Evolutionary conservation across 2,113 vertebrate species (phyloP), one percentile per base, ranked within the genome.

Genomic region (Gambusia affinis): DNA sequence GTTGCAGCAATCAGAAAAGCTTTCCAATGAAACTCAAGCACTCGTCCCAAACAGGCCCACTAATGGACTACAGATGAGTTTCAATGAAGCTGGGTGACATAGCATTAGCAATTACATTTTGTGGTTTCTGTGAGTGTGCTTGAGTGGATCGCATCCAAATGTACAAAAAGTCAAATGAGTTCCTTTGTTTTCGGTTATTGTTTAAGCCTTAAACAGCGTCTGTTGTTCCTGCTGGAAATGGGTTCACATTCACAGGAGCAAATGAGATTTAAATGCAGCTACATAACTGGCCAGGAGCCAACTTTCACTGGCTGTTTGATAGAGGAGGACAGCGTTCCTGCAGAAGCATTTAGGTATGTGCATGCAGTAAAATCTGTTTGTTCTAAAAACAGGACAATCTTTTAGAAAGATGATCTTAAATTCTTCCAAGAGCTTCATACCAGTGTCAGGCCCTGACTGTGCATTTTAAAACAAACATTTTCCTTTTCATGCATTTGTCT

Each of bases 51-150:
- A 68, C 14, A 42, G 60, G 67, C 62, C 30, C 33, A 64, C 57
- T 84, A 88, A 89, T 87, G 83, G 81, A 86, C 76, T 84, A 83
- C 87, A 89, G 83, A 88, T 87, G 84, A 88, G 79, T 64, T 84
- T 78, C 75, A 76, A 67, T 57, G 51, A 64, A 67, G 37, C 76
- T 37, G 54, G 54, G 70, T 84, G 79, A 86, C 74, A 74, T 30
- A 69, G 37, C 64, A 80, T 85, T 86, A 71, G 67, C 62, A 78
- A 78, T 74, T 68, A 70, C 30, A 66, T 75, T 83, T 73, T 83
- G 64, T 12, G 74, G 2, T 72, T 76, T 81, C n/a, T 64, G n/a
- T 44, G 17, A 76, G 68, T 8, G 24, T 19, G 14, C 44, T 62
- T 54, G 3, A 0, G 61, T 39, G n/a, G 19, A 60, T 51, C 39